Conservation (phyloP, 2,797 vertebrate genomes). For the Mormyrus hasselquistii region DNA sequence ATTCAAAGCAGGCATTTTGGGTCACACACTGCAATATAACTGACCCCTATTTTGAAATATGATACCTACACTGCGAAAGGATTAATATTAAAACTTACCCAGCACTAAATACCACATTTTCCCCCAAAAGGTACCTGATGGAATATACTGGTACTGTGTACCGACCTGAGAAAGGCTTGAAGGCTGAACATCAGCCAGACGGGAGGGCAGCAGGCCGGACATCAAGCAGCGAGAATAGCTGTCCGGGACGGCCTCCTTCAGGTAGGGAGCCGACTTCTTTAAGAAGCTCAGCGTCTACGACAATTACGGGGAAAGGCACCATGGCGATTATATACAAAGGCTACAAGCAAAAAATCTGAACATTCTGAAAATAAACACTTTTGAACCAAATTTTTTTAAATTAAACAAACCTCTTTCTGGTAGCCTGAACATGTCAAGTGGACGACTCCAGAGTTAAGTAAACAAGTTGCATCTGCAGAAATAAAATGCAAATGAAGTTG, state of each 20-base stretch:
- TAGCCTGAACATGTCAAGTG: slow-evolving; percentile 84
- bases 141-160: neutral
- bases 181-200: slow-evolving; percentile 73
- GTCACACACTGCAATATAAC: neutral
- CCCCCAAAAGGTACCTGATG: neutral
- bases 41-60: neutral
- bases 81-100: neutral
- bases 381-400: neutral
- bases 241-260: slow-evolving; percentile 76
- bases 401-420: slow-evolving; percentile 81
- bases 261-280: slow-evolving; percentile 77
- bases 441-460: slow-evolving; percentile 81
- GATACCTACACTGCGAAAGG: neutral
- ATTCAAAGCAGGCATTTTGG: neutral
- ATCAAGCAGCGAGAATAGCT: slow-evolving; percentile 84
- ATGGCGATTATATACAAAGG: neutral
- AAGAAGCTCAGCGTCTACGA: slow-evolving; percentile 82
- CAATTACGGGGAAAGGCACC: neutral
- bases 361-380: neutral
- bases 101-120: neutral
- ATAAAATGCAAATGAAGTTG: slow-evolving; percentile 12
- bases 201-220: slow-evolving; percentile 85
- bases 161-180: slow-evolving; percentile 70
- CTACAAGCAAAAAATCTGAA: neutral
- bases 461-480: slow-evolving; percentile 78